These are phyloP conservation scores for Myrmophylax atrothorax DNA, from an alignment of 2,113 vertebrate species.

Conservation along the genomic window DNA sequence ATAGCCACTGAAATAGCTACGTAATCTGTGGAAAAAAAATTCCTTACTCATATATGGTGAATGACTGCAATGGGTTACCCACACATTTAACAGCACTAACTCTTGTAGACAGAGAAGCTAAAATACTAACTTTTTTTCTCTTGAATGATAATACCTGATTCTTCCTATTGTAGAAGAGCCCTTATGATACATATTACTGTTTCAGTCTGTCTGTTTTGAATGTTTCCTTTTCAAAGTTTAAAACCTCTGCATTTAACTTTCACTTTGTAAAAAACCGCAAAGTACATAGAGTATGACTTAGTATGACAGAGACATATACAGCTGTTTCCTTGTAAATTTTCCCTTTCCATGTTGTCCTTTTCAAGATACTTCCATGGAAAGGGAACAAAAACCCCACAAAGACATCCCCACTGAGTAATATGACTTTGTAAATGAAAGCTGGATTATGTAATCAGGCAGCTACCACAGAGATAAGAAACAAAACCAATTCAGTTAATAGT, in stretches of 20 bases:
- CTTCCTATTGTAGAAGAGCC: neutral
- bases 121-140: neutral
- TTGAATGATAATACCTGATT: neutral
- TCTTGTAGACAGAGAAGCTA: neutral
- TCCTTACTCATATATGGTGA: neutral
- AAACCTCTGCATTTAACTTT: neutral
- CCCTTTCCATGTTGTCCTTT: neutral
- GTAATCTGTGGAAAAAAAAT: neutral
- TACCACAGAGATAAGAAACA: neutral
- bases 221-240: neutral
- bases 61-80: neutral
- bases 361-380: neutral
- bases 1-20: neutral
- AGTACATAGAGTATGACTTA: neutral
- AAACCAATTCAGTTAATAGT: neutral
- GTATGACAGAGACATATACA: neutral
- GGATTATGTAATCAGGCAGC: neutral
- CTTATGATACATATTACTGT: neutral
- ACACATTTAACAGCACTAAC: neutral
- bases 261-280: neutral
- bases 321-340: neutral
- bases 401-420: neutral
- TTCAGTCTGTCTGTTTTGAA: neutral
- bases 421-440: neutral
- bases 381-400: neutral